phyloP scores from a whole-genome alignment of 2,797 vertebrate species.

The Anguilla marmorata region DNA sequence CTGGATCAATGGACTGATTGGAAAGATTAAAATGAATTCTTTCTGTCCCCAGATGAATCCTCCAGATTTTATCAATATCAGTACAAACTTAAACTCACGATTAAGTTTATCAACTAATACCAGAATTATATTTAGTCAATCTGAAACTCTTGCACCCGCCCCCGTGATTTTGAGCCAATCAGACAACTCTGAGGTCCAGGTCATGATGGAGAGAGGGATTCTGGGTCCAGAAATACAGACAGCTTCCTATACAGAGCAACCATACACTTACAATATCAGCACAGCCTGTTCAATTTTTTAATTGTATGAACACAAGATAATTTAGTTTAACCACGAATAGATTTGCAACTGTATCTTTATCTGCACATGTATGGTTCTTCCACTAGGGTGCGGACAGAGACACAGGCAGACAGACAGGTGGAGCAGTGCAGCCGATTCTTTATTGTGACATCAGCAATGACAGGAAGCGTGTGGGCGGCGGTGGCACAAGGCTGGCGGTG shows the following conservation, averaged over 20 bases:
- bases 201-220: constrained; percentile 35
- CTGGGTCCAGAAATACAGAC: neutral
- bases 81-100: neutral
- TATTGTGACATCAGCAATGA: constrained; percentile 64
- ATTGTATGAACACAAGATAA: neutral
- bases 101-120: neutral
- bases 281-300: neutral
- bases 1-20: neutral
- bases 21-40: neutral
- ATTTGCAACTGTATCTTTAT: neutral
- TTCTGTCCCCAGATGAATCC: constrained; percentile 1
- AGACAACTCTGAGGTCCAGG: neutral
- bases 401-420: constrained; percentile 49
- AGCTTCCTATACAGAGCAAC: constrained; percentile 30
- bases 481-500: constrained; percentile 45
- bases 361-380: constrained; percentile 29
- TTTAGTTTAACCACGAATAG: neutral
- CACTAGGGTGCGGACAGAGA: constrained; percentile 32
- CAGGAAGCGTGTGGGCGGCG: constrained; percentile 45
- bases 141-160: neutral
- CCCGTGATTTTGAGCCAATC: neutral
- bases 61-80: neutral
- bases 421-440: constrained; percentile 64
- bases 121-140: neutral
- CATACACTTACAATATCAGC: neutral